Conservation (phyloP, 35 echinoderm and acorn worm genomes). For the Holothuria glaberrima region DNA sequence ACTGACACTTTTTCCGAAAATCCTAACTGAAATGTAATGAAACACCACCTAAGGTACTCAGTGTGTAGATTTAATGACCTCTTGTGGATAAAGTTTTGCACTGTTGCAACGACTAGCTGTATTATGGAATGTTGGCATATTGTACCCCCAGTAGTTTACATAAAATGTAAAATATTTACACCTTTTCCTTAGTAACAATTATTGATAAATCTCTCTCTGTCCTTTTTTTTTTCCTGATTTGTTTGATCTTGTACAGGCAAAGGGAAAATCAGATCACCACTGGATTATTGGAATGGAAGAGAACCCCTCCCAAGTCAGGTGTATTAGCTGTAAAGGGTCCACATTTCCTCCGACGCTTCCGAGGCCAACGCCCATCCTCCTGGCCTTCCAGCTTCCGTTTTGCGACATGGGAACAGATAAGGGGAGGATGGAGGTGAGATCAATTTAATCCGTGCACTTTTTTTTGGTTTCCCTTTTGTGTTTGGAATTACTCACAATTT, state of each 20-base stretch:
- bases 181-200: no score
- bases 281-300: slow-evolving; percentile 96
- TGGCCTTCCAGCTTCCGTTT: slow-evolving; percentile 86
- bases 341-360: slow-evolving; percentile 94
- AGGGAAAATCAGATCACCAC: slow-evolving; percentile 88
- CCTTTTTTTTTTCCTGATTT: not conserved
- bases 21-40: no score
- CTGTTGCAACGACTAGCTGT: no score
- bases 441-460: not conserved
- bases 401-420: slow-evolving; percentile 94
- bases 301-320: slow-evolving; percentile 75
- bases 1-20: no score
- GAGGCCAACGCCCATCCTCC: slow-evolving; percentile 72
- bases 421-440: slow-evolving; percentile 83
- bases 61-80: no score
- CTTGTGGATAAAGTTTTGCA: no score
- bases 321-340: slow-evolving; percentile 89
- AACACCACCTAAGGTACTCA: no score
- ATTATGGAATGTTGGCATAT: no score
- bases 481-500: no score
- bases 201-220: not conserved
- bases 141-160: no score
- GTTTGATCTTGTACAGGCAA: slow-evolving; percentile 62
- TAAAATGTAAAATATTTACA: no score
- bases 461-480: no score